A percentile compares a stretch with the other conserved stretches of the same genome.
Evolutionary conservation across 2,113 vertebrate genomes (phyloP).

Genomic region (Dissostichus mawsoni): DNA sequence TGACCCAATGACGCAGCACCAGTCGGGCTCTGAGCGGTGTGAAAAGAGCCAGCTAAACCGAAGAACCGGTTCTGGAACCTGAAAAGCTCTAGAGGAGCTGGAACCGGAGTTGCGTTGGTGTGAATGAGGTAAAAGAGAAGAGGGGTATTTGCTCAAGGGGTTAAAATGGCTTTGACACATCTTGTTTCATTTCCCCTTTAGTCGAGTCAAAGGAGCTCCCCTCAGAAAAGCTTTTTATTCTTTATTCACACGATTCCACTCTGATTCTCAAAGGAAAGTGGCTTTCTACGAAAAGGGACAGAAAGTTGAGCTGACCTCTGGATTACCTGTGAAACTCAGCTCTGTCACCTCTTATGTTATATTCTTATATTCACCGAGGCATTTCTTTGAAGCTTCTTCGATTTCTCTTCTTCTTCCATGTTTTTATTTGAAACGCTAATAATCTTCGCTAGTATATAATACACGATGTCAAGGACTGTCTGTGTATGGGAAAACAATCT

Average conservation of each 20-base stretch:
- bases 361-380: neutral
- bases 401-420: neutral
- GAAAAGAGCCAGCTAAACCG: no score
- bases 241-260: neutral
- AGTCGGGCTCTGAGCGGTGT: no score
- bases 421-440: neutral
- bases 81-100: no score
- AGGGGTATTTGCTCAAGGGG: neutral
- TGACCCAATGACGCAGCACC: no score
- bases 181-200: neutral
- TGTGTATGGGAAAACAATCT: neutral
- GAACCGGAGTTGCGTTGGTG: no score
- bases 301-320: neutral
- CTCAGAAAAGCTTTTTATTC: neutral
- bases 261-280: neutral
- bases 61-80: no score
- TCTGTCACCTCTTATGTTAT: no score
- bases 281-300: neutral
- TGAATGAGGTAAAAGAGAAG: no score
- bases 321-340: neutral
- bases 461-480: neutral
- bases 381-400: neutral
- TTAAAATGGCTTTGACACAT: neutral
- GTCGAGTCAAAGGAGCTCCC: neutral
- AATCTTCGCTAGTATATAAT: neutral